phyloP scores from a whole-genome alignment of 2,113 vertebrate species.

The Macroglossus sobrinus region DNA sequence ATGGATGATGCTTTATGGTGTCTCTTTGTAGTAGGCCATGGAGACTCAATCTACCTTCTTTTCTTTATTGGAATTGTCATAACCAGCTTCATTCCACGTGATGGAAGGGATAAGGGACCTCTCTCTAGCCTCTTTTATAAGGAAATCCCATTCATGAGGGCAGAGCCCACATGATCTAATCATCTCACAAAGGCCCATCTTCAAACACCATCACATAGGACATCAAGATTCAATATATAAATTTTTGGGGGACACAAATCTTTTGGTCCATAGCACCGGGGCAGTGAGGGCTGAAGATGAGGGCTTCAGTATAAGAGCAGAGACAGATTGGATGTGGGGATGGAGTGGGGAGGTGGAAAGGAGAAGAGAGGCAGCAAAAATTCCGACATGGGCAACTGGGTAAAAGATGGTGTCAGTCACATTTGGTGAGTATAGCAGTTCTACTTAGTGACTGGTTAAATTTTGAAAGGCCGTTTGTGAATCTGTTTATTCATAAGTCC shows the following conservation, averaged over 20 bases:
- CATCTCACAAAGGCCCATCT: not conserved
- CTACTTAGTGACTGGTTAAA: not conserved
- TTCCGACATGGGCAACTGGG: not conserved
- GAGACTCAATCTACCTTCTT: not conserved
- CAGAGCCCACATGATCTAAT: not conserved
- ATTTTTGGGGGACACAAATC: not conserved
- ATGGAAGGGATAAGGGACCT: not conserved
- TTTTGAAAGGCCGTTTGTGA: constrained; percentile 11
- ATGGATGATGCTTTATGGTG: not conserved
- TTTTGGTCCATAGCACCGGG: not conserved
- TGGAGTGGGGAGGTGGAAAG: not conserved
- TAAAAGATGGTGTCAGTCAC: not conserved
- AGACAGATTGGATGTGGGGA: not conserved
- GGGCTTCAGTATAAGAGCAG: not conserved
- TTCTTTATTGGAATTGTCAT: not conserved
- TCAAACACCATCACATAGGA: not conserved
- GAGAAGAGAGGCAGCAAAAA: not conserved
- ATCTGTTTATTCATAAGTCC: not conserved
- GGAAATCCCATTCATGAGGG: not conserved
- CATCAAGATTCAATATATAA: not conserved
- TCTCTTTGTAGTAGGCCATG: not conserved
- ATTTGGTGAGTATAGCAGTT: not conserved
- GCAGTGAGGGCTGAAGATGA: not conserved
- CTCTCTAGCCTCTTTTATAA: not conserved
- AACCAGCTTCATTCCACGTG: not conserved